phyloP scores from a whole-genome alignment of 30 jellyfish, hydroid and myxozoan species.

The Phacellophora camtschatica region DNA sequence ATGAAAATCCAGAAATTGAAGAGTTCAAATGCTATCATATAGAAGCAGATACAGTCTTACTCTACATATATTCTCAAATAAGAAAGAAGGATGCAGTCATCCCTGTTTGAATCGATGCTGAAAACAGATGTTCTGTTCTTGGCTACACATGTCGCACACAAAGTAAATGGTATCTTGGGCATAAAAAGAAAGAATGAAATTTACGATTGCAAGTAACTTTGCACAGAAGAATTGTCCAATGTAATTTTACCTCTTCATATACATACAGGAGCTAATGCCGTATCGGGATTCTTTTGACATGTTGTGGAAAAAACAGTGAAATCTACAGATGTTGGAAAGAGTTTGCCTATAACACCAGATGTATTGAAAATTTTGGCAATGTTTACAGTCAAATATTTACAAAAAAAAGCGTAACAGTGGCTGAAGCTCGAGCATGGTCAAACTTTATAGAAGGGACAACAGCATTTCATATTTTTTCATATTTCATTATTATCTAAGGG shows the following conservation, averaged over 20 bases:
- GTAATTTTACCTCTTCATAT: slow-evolving; percentile 25
- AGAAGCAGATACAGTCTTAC: slow-evolving; percentile 45
- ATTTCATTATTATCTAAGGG: too few relatives aligned
- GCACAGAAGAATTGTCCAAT: slow-evolving; percentile 16
- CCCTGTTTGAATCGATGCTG: slow-evolving; percentile 19
- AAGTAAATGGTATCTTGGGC: slow-evolving; percentile 4
- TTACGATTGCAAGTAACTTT: slow-evolving; percentile 13
- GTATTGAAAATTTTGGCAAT: slow-evolving; percentile 6
- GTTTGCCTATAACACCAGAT: slow-evolving; percentile 27
- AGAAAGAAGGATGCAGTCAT: slow-evolving; percentile 34
- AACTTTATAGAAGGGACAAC: too few relatives aligned
- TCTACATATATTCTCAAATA: slow-evolving; percentile 25
- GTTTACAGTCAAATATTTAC: slow-evolving; percentile 1
- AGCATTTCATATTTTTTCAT: too few relatives aligned
- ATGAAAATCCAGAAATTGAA: neutral
- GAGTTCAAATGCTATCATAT: slow-evolving; percentile 20
- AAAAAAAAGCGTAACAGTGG: slow-evolving; percentile 21
- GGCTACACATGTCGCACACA: slow-evolving; percentile 14
- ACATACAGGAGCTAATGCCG: slow-evolving; percentile 28
- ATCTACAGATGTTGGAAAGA: neutral
- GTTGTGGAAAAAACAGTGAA: slow-evolving; percentile 4
- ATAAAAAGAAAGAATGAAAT: slow-evolving; percentile 6
- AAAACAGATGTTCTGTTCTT: slow-evolving; percentile 25
- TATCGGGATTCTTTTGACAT: slow-evolving; percentile 22
- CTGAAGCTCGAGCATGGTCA: slow-evolving; percentile 21